phyloP scores from a whole-genome alignment of 2,888 invertebrate species.

The Diloba caeruleocephala region DNA sequence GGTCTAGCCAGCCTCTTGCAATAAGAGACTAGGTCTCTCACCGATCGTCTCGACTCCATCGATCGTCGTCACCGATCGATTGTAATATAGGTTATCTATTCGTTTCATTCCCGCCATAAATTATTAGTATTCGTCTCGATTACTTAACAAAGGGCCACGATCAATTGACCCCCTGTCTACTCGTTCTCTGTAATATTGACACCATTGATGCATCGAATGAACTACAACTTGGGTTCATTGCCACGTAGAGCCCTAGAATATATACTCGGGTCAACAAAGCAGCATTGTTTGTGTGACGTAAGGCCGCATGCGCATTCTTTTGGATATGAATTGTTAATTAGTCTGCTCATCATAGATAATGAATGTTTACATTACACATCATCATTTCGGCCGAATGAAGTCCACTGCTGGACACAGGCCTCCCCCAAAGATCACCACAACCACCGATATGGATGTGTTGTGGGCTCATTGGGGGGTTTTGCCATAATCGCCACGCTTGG shows the following conservation, averaged over 20 bases:
- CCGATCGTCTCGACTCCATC: no score
- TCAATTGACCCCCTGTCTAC: constrained; percentile 65
- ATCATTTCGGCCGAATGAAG: constrained; percentile 3
- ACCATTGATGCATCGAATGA: constrained; percentile 65
- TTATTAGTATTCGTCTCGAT: constrained; percentile 35
- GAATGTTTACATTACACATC: constrained; percentile 54
- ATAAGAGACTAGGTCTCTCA: no score
- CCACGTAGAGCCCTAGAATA: constrained; percentile 55
- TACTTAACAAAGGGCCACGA: constrained; percentile 61
- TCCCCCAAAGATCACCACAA: no score
- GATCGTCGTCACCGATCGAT: neutral
- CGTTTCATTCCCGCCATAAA: constrained; percentile 13
- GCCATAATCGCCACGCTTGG: no score
- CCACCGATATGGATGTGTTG: no score
- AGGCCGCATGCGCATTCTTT: constrained; percentile 64
- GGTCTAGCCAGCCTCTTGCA: no score
- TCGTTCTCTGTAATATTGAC: constrained; percentile 67
- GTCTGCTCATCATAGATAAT: constrained; percentile 57
- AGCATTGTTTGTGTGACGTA: constrained; percentile 64
- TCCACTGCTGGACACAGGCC: no score
- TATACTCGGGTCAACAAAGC: constrained; percentile 56
- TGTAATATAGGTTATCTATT: constrained; percentile 10
- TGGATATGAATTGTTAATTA: constrained; percentile 67
- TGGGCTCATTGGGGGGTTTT: no score
- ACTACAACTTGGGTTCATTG: constrained; percentile 68